Conservation (phyloP, 2,888 invertebrate species). For the Campaea margaritaria region DNA sequence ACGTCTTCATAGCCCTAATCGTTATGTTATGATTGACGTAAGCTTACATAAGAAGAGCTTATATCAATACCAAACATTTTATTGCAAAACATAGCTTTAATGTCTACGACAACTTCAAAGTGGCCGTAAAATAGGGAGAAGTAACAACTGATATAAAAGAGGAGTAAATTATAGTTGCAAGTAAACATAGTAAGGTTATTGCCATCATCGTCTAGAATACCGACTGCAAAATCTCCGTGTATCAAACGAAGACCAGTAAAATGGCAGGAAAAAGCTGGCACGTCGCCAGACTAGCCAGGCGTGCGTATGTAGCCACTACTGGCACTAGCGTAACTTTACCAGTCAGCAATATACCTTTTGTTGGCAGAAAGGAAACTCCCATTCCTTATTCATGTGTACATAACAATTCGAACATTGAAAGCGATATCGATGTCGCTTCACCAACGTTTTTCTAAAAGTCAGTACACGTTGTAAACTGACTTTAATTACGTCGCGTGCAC, state of each 20-base stretch:
- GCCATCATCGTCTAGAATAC: constrained; percentile 69
- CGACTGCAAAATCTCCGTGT: constrained; percentile 69
- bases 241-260: constrained; percentile 68
- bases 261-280: constrained; percentile 78
- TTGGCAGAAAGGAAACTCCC: constrained; percentile 71
- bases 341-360: constrained; percentile 61
- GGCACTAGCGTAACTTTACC: constrained; percentile 7
- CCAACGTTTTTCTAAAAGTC: constrained; percentile 32
- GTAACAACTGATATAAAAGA: constrained; percentile 47
- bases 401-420: constrained; percentile 54
- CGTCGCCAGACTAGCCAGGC: constrained; percentile 52
- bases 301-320: constrained; percentile 44
- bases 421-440: constrained; percentile 51
- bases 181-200: constrained; percentile 73
- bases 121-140: constrained; percentile 24
- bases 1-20: no score
- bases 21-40: no score
- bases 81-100: background rate
- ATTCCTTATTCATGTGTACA: constrained; percentile 67
- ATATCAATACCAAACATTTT: no score
- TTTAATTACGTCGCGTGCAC: constrained; percentile 23
- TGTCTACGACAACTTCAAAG: constrained; percentile 12
- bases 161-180: constrained; percentile 53
- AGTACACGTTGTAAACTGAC: constrained; percentile 16
- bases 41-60: no score